Base-by-base conservation (phyloP, 2,797 vertebrate species). In the Craterocephalus amniculus region DNA sequence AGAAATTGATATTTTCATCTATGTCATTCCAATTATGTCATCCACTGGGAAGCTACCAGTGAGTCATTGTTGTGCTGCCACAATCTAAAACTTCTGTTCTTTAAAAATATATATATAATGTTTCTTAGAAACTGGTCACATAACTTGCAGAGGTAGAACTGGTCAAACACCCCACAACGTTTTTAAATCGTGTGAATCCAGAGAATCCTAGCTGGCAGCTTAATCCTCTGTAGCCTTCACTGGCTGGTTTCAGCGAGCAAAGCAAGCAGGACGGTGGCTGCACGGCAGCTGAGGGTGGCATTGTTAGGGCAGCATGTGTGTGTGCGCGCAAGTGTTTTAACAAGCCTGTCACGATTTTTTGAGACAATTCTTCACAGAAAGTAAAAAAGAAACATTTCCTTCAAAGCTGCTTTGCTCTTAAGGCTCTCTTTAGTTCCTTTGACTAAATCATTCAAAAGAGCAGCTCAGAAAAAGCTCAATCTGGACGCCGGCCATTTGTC, bases 311-410 rank as follows among this genome's bases (percentile, higher is more conserved):
- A 54, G 51, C 6, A 6, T 54, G 51, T 54, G 51, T 52, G 51
- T 54, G 51, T 18, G 26, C 16, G 10, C 1, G 20, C 43, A 45
- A 32, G 48, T 9, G 11, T 35, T 78, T 92, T 92, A 92, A 91
- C 74, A 92, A 91, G 74, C 89, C 59, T 36, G 86, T 91, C 91
- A 90, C 85, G 84, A 83, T 86, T 84, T 85, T 81, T 79, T 75
- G 24, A 80, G 76, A 79, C 78, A 79, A 77, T 85, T 87, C 71
- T 73, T 75, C 54, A 58, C 49, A 60, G 73, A 63, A 60, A n/a
- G 40, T 34, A 14, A 38, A 70, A 45, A 61, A 61, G 22, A 69
- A 67, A 61, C 22, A 18, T 60, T 65, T 49, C 22, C 43, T 43
- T 27, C 34, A 27, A 65, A 58, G 63, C 20, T 43, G 64, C 43